Evolutionary conservation across 2,888 invertebrate species (phyloP).

Genomic region (Parelbella ahira): DNA sequence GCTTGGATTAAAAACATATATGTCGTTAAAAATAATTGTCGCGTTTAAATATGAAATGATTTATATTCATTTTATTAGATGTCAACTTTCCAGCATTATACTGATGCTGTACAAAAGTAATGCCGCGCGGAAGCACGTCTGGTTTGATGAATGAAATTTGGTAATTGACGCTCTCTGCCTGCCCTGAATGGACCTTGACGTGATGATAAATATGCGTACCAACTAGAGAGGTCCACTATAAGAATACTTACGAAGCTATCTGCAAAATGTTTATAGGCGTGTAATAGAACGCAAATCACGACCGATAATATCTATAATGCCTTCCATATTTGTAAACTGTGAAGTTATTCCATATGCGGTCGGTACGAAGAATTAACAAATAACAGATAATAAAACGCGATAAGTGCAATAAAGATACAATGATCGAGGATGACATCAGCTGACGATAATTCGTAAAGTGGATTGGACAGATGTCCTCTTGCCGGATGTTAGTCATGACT

Average conservation of each 20-base stretch:
- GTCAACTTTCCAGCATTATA: constrained; percentile 1
- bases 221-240: constrained; percentile 1
- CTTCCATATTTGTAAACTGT: constrained; percentile 22
- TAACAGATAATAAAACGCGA: constrained; percentile 30
- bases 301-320: constrained; percentile 20
- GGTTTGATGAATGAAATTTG: too few species aligned
- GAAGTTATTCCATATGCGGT: constrained; percentile 18
- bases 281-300: too few species aligned
- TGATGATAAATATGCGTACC: constrained; percentile 1
- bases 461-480: constrained; percentile 56
- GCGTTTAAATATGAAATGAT: constrained; percentile 12
- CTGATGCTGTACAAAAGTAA: too few species aligned
- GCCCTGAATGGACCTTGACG: too few species aligned
- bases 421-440: constrained; percentile 50
- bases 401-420: constrained; percentile 39
- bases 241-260: constrained; percentile 10
- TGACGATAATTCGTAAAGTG: constrained; percentile 42
- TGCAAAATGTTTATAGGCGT: too few species aligned
- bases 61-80: neutral
- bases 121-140: too few species aligned
- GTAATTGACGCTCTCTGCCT: too few species aligned
- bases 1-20: constrained; percentile 1
- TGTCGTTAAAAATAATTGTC: too few species aligned
- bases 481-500: constrained; percentile 72
- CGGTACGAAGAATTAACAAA: constrained; percentile 24